A percentile compares a stretch with the other conserved stretches of the same genome.
Conservation (phyloP, 2,113 vertebrate genomes). For the Antechinus flavipes region DNA sequence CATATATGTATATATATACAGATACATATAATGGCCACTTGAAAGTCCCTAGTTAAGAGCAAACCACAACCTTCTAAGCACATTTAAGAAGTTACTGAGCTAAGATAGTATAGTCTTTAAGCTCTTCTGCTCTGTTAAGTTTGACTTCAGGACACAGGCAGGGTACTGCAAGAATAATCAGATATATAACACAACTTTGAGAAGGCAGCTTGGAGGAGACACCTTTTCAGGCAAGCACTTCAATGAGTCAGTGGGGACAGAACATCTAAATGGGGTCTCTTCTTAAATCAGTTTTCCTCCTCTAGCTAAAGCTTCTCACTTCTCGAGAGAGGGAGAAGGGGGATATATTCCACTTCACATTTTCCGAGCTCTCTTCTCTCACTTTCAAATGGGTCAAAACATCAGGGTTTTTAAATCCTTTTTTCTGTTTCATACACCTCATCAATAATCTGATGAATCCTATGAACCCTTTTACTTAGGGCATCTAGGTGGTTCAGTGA, state of each 20-base stretch:
- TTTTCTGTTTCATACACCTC: neutral
- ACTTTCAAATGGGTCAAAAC: neutral
- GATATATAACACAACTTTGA: too few species aligned
- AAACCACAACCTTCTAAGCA: constrained; percentile 9
- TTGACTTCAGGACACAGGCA: neutral
- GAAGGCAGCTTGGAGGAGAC: neutral
- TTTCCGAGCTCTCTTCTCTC: neutral
- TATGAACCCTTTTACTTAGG: neutral
- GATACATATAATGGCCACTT: neutral
- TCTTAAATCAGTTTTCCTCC: neutral
- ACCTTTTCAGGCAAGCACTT: neutral
- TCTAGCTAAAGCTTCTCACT: neutral
- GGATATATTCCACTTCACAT: neutral
- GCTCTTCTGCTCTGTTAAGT: neutral
- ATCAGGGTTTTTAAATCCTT: neutral
- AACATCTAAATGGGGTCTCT: neutral
- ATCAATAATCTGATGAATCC: neutral
- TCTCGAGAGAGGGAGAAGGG: neutral
- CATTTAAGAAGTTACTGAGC: neutral
- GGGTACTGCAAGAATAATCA: neutral
- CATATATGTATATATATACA: too few species aligned
- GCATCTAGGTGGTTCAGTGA: neutral
- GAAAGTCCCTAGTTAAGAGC: neutral
- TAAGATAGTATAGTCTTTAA: constrained; percentile 1
- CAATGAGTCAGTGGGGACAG: neutral